Base-by-base conservation (phyloP, 2,888 invertebrate genomes). In the Acanthosepion lycidas region DNA sequence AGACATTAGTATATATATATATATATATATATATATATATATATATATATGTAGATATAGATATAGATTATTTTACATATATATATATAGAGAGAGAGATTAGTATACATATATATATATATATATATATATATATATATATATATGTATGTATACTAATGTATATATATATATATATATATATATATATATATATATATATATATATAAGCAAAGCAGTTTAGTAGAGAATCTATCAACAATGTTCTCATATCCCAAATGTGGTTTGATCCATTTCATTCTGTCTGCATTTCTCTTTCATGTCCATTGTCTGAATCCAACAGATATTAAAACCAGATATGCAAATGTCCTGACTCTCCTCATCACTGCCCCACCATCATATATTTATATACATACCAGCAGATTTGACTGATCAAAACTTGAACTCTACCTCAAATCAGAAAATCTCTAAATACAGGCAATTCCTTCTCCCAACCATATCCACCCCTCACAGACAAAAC, bases 151-250 rank as follows among this genome's bases (percentile, higher is more conserved):
- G 4, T 64, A 28, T 28, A 78, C 28, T 0, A 12, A n/a, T 78
- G 12, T 78, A 78, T 78, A 78, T 78, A 78, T n/a, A 78, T n/a
- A 78, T 78, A 78, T 78, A 78, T 78, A n/a, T n/a, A 78, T 78
- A 78, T 28, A 28, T 28, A 28, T 28, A 78, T 78, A n/a, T 78
- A 8, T n/a, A n/a, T 78, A n/a, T 28, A 8, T 28, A 6, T 28
- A n/a, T 78, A n/a, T 78, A 12, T 78, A 33, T 78, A 2, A 78
- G n/a, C 18, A 33, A 78, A n/a, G 33, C n/a, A 18, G n/a, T 15
- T 12, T 78, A 78, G 33, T n/a, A 33, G n/a, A 9, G 78, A 78
- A n/a, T 8, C 78, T 78, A n/a, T 78, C n/a, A 15, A n/a, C n/a
- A 78, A 33, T 78, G 15, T 12, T 78, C 33, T 33, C n/a, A 15